A percentile compares a stretch with the other conserved stretches of the same genome.
Conservation (phyloP, 2,888 invertebrate genomes). For the Parasteatoda lunata region DNA sequence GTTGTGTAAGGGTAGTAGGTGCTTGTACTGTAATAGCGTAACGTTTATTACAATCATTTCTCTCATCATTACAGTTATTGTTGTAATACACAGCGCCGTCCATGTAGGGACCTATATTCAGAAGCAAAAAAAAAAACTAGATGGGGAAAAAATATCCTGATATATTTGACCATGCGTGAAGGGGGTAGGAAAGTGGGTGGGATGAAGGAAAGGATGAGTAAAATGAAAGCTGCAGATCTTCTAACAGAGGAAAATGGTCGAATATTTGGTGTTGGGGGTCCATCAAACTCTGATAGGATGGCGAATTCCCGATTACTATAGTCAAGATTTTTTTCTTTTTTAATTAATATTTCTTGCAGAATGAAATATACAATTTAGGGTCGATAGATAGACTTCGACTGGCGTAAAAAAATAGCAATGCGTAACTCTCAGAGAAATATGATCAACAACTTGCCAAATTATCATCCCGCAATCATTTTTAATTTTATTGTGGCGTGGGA, state of each 20-base stretch:
- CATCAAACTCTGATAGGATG: background rate
- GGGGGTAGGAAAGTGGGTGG: background rate
- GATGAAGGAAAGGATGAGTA: background rate
- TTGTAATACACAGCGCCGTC: background rate
- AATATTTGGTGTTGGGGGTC: background rate
- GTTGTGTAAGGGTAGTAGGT: background rate
- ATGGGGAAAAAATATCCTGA: background rate
- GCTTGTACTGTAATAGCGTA: background rate
- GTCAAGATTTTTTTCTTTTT: too few relatives aligned
- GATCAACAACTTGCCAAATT: too few relatives aligned
- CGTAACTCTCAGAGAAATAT: too few relatives aligned
- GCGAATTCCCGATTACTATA: too few relatives aligned
- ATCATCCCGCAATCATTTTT: too few relatives aligned
- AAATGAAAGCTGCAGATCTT: background rate
- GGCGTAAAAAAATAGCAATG: too few relatives aligned
- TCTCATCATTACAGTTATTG: constrained; percentile 2
- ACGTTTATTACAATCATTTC: background rate
- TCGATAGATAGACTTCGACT: too few relatives aligned
- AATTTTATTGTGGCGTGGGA: too few relatives aligned
- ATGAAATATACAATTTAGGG: too few relatives aligned
- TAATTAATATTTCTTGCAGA: too few relatives aligned
- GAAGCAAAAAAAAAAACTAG: background rate
- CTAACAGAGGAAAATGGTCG: background rate
- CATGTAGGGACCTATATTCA: background rate
- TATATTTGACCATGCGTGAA: background rate